These are phyloP conservation scores for Dynastes hyllus DNA, from an alignment of 2,888 invertebrate species.

Conservation along the genomic window DNA sequence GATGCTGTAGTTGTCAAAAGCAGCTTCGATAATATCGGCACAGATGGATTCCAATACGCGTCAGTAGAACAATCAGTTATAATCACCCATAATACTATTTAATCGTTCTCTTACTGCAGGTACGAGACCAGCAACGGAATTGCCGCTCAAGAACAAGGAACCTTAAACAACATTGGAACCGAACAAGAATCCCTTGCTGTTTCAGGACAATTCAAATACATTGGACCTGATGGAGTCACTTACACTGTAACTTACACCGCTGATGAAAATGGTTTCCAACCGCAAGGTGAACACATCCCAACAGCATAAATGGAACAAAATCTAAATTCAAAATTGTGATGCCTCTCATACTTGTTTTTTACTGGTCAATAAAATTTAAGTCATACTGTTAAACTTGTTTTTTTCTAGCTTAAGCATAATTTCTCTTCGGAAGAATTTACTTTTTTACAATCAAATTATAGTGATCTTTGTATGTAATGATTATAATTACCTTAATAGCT, in stretches of 20 bases:
- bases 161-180: conserved; percentile 76
- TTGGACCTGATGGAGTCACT: conserved; percentile 76
- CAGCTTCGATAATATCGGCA: conserved; percentile 76
- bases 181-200: conserved; percentile 79
- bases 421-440: neutral
- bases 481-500: too few relatives aligned
- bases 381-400: conserved; percentile 33
- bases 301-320: conserved; percentile 40
- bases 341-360: conserved; percentile 38
- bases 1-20: conserved; percentile 77
- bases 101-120: conserved; percentile 63
- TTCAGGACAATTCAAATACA: conserved; percentile 77
- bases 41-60: conserved; percentile 66
- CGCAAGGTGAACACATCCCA: conserved; percentile 72
- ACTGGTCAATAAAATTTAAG: conserved; percentile 46
- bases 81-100: neutral
- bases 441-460: too few relatives aligned
- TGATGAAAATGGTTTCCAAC: conserved; percentile 77
- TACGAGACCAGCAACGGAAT: conserved; percentile 80
- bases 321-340: conserved; percentile 20
- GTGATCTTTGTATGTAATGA: too few relatives aligned
- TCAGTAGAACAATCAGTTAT: conserved; percentile 56
- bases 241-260: conserved; percentile 78
- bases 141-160: conserved; percentile 77
- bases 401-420: neutral